Evolutionary conservation across 2,113 vertebrate genomes (phyloP), one percentile per base, ranked within the genome.

Genomic region (Myxocyprinus asiaticus): DNA sequence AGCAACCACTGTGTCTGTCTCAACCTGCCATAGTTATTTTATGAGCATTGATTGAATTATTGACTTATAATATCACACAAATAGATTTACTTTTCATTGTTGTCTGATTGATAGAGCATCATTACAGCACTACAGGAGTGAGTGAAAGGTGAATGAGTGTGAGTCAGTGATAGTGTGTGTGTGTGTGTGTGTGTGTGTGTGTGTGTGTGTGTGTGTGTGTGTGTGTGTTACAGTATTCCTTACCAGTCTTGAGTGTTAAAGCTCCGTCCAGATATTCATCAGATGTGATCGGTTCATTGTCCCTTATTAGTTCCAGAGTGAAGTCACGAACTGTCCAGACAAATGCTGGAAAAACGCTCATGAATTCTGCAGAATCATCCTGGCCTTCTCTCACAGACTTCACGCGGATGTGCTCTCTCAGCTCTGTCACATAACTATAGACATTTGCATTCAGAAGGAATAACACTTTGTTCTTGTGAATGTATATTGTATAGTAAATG

Each of bases 251-350:
- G 4, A 82, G 79, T 22, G 9, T 73, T 14, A 88, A 67, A 42
- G 84, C 80, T 9, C 82, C 73, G 22, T 88, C 82, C 75, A 88
- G 70, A 80, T 86, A 90, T 7, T 85, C 50, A 8, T 88, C 85
- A 42, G 80, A 77, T 22, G 81, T 86, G 22, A 88, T 84, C 0
- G 47, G 9, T 9, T 62, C 11, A 22, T 61, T 80, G 0, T 69
- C 15, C 22, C 64, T 51, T 65, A 77, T 58, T 72, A 90, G 62
- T 9, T 83, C 53, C 56, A 93, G 64, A 0, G 7, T 81, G 78
- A 94, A 93, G 81, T 94, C 93, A 11, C 90, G 86, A 17, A 93
- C 85, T 14, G 84, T 45, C 91, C 92, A 92, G 12, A 94, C 73
- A 63, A 94, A 92, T 0, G 88, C 83, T 15, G 93, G 93, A 64